Base-by-base conservation (phyloP, 2,797 vertebrate species). In the Acipenser oxyrinchus region DNA sequence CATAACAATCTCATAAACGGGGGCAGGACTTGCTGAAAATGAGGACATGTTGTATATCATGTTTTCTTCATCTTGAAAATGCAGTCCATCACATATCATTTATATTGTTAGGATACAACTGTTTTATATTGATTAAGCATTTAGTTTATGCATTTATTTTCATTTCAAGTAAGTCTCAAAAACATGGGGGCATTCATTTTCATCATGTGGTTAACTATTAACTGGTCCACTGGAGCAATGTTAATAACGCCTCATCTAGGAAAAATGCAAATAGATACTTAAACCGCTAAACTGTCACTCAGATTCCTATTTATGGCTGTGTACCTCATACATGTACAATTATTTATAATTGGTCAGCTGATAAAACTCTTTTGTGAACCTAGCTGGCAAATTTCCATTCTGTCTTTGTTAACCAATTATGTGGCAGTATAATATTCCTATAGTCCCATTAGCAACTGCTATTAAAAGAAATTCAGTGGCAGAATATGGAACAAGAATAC, bases 211-310 rank as follows among this genome's bases (percentile, higher is more conserved):
- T 70, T 74, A 37, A 37, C 37, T 51, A 74, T 79, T 77, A 82
- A 74, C 66, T 76, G 73, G 74, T 81, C 70, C 74, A 73, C 0
- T 79, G 68, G 68, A 85, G 75, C 73, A 83, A 78, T 67, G 63
- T 80, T 74, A 71, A 81, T 80, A 78, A 70, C 78, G 82, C 84
- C 81, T 75, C 68, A 37, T 37, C 15, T 51, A 15, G 49, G 4
- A 11, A 51, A 67, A 62, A 62, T 66, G 10, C 49, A 74, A 79
- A 49, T 57, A 66, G 58, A 69, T 68, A 66, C 60, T 70, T 72
- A 66, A 76, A 69, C n/a, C 52, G 68, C 64, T 69, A 73, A 75
- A 70, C 66, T 66, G 69, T 66, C 71, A 75, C 61, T 73, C 67
- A 75, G 65, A 50, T 72, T 55, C 50, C 69, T 62, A 69, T 7